Conservation (phyloP, 2,113 vertebrate genomes). For the Mus pahari region DNA sequence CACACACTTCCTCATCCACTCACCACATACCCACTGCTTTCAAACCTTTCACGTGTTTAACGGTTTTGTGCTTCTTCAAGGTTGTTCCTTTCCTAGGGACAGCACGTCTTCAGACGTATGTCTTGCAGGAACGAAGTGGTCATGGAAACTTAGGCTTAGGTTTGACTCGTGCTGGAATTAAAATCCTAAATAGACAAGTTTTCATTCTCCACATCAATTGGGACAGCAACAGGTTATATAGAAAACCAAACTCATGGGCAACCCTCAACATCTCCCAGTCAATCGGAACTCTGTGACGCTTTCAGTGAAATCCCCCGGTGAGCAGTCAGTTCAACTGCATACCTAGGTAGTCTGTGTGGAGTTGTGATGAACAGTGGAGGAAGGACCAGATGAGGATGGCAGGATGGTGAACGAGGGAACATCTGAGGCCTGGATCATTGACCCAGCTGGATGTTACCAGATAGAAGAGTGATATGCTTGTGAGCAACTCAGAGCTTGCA, state of each 20-base stretch:
- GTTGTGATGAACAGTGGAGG: neutral
- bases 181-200: neutral
- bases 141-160: neutral
- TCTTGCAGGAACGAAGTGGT: conserved; percentile 3
- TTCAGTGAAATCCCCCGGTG: neutral
- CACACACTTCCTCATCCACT: neutral
- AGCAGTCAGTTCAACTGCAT: neutral
- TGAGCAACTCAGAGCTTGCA: neutral
- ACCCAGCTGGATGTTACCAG: neutral
- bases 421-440: neutral
- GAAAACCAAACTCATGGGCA: neutral
- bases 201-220: neutral
- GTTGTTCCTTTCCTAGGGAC: neutral
- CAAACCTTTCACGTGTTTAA: neutral
- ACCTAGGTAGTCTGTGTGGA: neutral
- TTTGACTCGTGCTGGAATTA: neutral
- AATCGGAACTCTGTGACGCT: neutral
- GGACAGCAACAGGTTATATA: neutral
- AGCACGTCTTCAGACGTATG: neutral
- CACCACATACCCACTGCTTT: neutral
- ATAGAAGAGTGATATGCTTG: neutral
- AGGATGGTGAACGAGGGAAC: neutral
- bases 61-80: neutral
- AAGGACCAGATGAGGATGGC: neutral
- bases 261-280: neutral